Percentiles rank a stretch among this genome's conserved stretches.
phyloP scores from a whole-genome alignment of 2,113 vertebrate genomes.

The Sylvietta virens region DNA sequence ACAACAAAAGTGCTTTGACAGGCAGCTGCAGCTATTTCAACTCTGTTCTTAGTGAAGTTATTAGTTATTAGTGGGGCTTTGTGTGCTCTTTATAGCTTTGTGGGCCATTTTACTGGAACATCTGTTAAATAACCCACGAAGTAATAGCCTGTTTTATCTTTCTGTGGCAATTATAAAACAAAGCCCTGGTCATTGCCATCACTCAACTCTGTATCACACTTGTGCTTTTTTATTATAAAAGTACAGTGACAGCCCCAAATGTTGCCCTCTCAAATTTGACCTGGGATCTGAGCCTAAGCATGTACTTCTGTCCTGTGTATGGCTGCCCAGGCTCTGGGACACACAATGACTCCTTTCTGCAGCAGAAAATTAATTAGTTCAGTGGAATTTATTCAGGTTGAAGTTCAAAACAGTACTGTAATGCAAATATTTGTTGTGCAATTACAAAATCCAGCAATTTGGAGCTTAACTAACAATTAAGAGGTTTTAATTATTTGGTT shows the following conservation, averaged over 20 bases:
- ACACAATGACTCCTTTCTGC: neutral
- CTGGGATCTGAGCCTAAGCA: neutral
- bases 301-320: neutral
- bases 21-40: neutral
- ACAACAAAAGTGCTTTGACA: neutral
- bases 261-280: neutral
- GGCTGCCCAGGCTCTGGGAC: neutral
- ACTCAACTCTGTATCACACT: neutral
- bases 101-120: neutral
- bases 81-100: neutral
- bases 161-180: neutral
- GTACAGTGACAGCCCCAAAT: neutral
- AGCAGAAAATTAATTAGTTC: slow-evolving; percentile 15
- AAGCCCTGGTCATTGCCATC: neutral
- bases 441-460: slow-evolving; percentile 5
- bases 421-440: slow-evolving; percentile 15
- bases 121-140: slow-evolving; percentile 3
- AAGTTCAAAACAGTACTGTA: neutral
- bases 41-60: neutral
- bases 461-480: slow-evolving; percentile 22
- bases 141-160: neutral
- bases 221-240: neutral
- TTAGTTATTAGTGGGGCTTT: neutral
- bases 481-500: slow-evolving; percentile 18
- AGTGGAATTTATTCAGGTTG: slow-evolving; percentile 9